Evolutionary conservation across 2,888 invertebrate species (phyloP), one percentile per base, ranked within the genome.

Genomic region (Glaucopsyche alexis): DNA sequence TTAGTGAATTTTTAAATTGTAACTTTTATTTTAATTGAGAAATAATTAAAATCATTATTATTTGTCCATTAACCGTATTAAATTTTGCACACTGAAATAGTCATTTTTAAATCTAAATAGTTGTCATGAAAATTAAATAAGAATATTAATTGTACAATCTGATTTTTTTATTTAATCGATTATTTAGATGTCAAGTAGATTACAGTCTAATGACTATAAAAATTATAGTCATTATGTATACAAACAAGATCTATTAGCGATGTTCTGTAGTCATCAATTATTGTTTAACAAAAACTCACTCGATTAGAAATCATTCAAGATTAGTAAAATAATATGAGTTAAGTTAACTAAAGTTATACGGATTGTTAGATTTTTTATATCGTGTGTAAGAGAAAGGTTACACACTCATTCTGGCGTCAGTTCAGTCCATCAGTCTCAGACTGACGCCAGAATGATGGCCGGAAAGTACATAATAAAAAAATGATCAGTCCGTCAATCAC

Each of bases 141-240:
- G 65, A 40, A 65, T 65, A 65, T 65, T 40, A n/a, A 40, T 65
- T 14, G 40, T 19, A 9, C 45, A 45, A 45, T 45, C 45, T 19
- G 13, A 67, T 47, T 67, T 49, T 45, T 69, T 49, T 47, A 40
- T 42, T 42, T 42, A 16, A 42, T 42, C 66, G n/a, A 66, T 66
- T 42, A 66, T 38, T 60, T 60, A 60, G 6, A 66, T 66, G 42
- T 42, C 42, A 42, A 8, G 0, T 66, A n/a, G 13, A 60, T 38
- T 60, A 60, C 14, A 38, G 42, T 66, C 16, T 42, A 49, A 47
- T 49, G 69, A 49, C 4, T 19, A 19, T 69, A 69, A 69, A 69
- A 69, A 69, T 49, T 69, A 47, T 29, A 49, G 49, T 29, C 49
- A 69, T 69, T 69, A 49, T 29, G 49, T 19, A 14, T 69, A 69